These are phyloP conservation scores for Cervus canadensis DNA, from an alignment of 2,113 vertebrate species.

Conservation along the genomic window DNA sequence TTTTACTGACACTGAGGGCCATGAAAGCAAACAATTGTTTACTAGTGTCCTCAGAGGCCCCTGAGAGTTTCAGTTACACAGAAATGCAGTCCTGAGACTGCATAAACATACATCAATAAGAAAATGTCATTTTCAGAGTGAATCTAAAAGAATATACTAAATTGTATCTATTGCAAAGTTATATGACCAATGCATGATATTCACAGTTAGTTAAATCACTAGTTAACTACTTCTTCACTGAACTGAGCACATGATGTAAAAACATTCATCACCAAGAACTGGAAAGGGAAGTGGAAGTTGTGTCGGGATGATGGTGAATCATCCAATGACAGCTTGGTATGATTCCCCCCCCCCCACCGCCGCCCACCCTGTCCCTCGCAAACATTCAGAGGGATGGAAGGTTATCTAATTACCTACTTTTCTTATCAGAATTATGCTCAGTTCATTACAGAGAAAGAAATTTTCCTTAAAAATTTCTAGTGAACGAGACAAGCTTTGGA, in stretches of 20 bases:
- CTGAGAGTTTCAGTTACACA: neutral
- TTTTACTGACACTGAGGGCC: conserved; percentile 44
- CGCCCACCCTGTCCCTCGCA: neutral
- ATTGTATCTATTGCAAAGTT: conserved; percentile 1
- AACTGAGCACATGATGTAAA: neutral
- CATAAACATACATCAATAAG: neutral
- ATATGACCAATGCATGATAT: neutral
- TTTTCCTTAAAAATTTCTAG: neutral
- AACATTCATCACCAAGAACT: neutral
- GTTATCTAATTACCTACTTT: neutral
- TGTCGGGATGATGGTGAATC: neutral
- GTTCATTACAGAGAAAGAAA: neutral
- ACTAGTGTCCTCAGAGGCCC: neutral
- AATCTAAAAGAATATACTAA: conserved; percentile 38
- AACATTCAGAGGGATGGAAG: neutral
- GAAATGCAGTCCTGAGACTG: neutral
- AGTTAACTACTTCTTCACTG: neutral
- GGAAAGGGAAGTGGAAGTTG: neutral
- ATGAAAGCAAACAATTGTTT: conserved; percentile 52
- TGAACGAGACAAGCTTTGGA: neutral
- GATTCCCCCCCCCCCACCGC: no score
- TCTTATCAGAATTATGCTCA: conserved; percentile 17
- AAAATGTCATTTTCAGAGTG: conserved; percentile 39
- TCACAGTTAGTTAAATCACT: neutral
- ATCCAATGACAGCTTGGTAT: neutral